Conservation (phyloP, 2,888 invertebrate species). For the Notocelia uddmanniana region DNA sequence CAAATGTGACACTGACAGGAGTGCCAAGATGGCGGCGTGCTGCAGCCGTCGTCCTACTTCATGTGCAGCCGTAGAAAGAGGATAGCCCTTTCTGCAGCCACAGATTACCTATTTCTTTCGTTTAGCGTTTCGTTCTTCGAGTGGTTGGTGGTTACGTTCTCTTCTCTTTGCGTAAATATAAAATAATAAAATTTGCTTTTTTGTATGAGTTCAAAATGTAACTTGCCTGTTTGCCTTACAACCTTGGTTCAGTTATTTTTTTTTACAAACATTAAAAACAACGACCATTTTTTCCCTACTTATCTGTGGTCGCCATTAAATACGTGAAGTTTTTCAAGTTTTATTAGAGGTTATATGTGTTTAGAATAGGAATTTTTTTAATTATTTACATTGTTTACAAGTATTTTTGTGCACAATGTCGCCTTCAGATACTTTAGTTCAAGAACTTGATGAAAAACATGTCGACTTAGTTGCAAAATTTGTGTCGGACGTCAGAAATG, state of each 20-base stretch:
- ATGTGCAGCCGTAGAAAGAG: no score
- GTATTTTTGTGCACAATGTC: conserved; percentile 54
- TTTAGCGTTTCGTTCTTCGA: no score
- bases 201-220: no score
- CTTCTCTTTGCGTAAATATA: no score
- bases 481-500: conserved; percentile 66
- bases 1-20: no score
- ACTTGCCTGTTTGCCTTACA: no score
- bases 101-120: no score
- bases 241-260: neutral
- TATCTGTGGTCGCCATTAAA: neutral
- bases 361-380: neutral
- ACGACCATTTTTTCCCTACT: neutral
- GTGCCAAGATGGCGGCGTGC: no score
- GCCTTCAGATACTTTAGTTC: conserved; percentile 54
- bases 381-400: conserved; percentile 11
- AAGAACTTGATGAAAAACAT: conserved; percentile 68
- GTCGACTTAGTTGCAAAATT: conserved; percentile 68
- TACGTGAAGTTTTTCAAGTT: neutral
- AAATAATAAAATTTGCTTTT: no score
- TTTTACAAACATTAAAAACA: neutral
- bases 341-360: conserved; percentile 37
- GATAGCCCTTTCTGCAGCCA: no score
- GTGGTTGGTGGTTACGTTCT: no score
- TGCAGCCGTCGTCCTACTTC: no score